Base-by-base conservation (phyloP, 2,888 invertebrate genomes). In the Pycnomerus fuliginosus region DNA sequence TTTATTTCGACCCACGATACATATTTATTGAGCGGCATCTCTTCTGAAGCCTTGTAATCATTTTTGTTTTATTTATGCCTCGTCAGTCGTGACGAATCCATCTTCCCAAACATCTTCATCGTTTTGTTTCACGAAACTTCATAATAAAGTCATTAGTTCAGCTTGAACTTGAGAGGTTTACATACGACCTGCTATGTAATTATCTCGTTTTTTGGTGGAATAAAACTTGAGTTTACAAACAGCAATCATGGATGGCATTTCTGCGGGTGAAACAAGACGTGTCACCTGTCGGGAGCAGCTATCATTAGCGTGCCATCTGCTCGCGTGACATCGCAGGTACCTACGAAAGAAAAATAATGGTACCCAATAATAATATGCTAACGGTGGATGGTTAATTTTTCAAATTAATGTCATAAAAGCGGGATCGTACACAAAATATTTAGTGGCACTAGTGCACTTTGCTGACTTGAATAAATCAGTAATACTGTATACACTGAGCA, bases 111-210 rank as follows among this genome's bases (percentile, higher is more conserved):
- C 44, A 53, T 55, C 54, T 56, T 56, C 50, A 50, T 55, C 50
- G 47, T 51, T 50, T 48, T 50, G 48, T 44, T 43, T 37, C 36
- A 16, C 34, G 44, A 43, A 51, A 55, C 48, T 55, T 53, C 50
- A 55, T 56, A 56, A 56, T 56, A 56, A 56, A 56, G 56, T 55
- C 56, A 55, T 56, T 56, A 56, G 54, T 52, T 48, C 48, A 36
- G 53, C 53, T 36, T 33, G 25, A 28, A 5, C 17, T 17, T 13
- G 22, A 20, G 20, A 22, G 22, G 12, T 33, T 22, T 17, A 8
- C 16, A n/a, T n/a, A n/a, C n/a, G n/a, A n/a, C n/a, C n/a, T n/a
- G n/a, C n/a, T n/a, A n/a, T n/a, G 2, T 23, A 20, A 20, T 20
- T 10, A 23, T 23, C 11, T 23, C 4, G 23, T 11, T 11, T 23